Evolutionary conservation across 2,888 invertebrate genomes (phyloP), one percentile per base, ranked within the genome.

Genomic region (Eristalis arbustorum): DNA sequence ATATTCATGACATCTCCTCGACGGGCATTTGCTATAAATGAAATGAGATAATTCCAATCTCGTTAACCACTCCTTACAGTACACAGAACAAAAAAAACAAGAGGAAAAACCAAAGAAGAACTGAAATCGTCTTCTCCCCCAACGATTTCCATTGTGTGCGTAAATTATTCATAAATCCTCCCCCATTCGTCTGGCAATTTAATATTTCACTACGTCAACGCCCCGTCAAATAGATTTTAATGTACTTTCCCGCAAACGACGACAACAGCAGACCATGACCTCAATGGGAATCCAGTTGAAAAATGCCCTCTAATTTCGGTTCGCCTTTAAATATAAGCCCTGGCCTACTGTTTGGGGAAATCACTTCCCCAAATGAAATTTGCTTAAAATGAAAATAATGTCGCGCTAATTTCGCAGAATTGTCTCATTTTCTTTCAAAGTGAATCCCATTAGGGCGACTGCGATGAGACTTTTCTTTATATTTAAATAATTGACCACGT

Each of bases 301-400:
- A 78, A 78, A 23, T 42, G 59, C 34, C 64, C 11, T 23, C 37
- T 56, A 72, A 66, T 59, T 78, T 66, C 28, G 22, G 64, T 66
- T 23, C 18, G 59, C 31, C 18, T 61, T 59, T 57, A 14, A 57
- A 40, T 71, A 23, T n/a, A 61, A 71, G 42, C 42, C 34, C 42
- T 14, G 10, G 49, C 42, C 56, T 56, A 14, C 31, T 14, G 18
- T 25, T n/a, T 42, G 42, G 34, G 64, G 59, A 77, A 77, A 64
- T 77, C 69, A 71, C 69, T 77, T 64, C 63, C 57, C 57, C 59
- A 66, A 72, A 66, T 72, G 71, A 72, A 78, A 78, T 78, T 72
- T 78, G 59, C 31, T 64, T 78, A 59, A 72, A 78, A 72, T 78
- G 42, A 72, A 72, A 66, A 72, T 78, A 72, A 72, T 61, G 78